Conservation (phyloP, 2,113 vertebrate species). For the Propithecus coquereli region DNA sequence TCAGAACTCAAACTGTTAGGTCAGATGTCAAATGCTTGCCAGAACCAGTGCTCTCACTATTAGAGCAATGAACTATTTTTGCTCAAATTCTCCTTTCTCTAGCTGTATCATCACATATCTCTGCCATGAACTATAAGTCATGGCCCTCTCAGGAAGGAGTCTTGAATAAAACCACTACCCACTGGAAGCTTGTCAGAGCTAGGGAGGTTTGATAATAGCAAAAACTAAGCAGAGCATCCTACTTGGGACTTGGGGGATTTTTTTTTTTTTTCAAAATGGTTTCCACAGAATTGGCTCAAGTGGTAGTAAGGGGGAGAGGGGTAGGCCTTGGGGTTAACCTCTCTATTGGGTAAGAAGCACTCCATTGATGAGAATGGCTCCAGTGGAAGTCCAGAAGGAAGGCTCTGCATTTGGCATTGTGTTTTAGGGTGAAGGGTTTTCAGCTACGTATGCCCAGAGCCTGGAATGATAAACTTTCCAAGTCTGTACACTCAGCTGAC, state of each 20-base stretch:
- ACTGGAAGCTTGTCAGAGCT: background rate
- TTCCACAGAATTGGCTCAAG: background rate
- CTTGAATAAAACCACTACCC: background rate
- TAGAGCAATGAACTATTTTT: background rate
- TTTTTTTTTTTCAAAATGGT: background rate
- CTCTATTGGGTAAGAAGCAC: background rate
- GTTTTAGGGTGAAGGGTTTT: background rate
- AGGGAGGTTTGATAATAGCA: background rate
- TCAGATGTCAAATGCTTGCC: background rate
- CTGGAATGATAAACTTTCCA: background rate
- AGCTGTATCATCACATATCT: background rate
- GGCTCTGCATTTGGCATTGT: background rate
- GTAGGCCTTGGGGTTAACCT: background rate
- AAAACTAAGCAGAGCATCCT: background rate
- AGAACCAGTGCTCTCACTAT: background rate
- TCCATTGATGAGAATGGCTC: background rate
- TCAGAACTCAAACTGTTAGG: background rate
- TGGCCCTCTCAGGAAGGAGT: background rate
- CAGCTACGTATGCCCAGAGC: background rate
- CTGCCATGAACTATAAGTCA: background rate
- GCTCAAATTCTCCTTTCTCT: background rate
- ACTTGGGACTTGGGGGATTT: background rate
- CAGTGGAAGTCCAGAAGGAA: background rate
- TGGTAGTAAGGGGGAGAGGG: background rate
- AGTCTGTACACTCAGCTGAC: background rate